phyloP scores from a whole-genome alignment of 1,140 invertebrate genomes.

The Ctenoplectra terminalis region DNA sequence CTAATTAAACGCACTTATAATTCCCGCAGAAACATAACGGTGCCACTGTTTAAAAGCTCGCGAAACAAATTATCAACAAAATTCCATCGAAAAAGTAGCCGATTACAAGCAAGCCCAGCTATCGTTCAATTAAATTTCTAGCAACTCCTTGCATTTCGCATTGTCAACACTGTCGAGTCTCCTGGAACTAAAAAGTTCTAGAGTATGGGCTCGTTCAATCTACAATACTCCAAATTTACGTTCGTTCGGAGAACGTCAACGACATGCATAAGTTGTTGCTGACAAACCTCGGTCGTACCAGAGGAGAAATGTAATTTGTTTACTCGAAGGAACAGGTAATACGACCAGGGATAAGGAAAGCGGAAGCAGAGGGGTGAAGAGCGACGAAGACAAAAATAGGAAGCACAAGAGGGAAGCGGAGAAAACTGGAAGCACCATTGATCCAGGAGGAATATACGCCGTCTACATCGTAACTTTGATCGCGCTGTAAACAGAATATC shows the following conservation, averaged over 20 bases:
- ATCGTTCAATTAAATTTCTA: not conserved
- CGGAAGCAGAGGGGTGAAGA: constrained; percentile 7
- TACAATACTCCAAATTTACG: not conserved
- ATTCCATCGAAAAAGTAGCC: not conserved
- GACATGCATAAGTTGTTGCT: constrained; percentile 28
- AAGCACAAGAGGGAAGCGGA: constrained; percentile 43
- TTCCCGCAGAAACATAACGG: not conserved
- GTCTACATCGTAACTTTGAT: constrained; percentile 65
- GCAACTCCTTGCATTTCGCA: not conserved
- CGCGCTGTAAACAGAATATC: constrained; percentile 63
- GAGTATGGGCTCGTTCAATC: constrained; percentile 5
- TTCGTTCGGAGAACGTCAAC: constrained; percentile 21
- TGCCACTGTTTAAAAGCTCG: not conserved
- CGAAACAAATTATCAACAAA: not conserved
- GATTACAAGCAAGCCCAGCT: not conserved
- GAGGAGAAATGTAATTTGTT: constrained; percentile 23
- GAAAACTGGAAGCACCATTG: constrained; percentile 58
- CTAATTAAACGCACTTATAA: not conserved
- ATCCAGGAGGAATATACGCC: constrained; percentile 64
- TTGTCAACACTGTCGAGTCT: not conserved
- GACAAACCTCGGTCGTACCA: constrained; percentile 2
- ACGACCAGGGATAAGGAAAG: constrained; percentile 14
- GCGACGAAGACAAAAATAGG: constrained; percentile 33
- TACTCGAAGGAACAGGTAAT: not conserved
- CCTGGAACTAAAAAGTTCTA: constrained; percentile 2